Conservation (phyloP, 2,888 invertebrate species). For the Tholera decimalis region DNA sequence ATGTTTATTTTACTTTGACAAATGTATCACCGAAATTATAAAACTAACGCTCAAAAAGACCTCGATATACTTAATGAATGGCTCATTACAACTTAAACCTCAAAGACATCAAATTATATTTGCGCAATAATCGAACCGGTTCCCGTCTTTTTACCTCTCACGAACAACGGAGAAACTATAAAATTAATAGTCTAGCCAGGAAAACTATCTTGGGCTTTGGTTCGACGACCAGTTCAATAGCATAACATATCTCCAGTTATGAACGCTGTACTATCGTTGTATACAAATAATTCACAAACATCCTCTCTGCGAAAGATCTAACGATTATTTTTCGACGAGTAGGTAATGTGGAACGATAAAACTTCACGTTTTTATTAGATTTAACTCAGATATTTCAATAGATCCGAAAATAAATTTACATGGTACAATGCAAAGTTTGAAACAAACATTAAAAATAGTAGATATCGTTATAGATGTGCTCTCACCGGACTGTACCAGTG, state of each 20-base stretch:
- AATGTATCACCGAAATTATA: no score
- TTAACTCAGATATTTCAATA: slow-evolving; percentile 10
- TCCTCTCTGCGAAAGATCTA: slow-evolving; percentile 5
- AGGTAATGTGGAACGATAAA: slow-evolving; percentile 1
- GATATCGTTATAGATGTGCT: not conserved
- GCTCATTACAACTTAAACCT: no score
- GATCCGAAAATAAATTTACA: not conserved
- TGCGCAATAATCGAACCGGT: no score
- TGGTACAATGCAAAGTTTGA: not conserved
- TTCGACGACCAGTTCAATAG: no score
- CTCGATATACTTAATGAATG: no score
- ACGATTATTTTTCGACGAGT: slow-evolving; percentile 10
- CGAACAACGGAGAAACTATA: no score
- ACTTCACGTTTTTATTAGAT: slow-evolving; percentile 1
- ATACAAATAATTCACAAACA: slow-evolving; percentile 5
- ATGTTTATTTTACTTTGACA: no score
- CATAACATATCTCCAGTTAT: slow-evolving; percentile 10
- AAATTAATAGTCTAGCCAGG: no score
- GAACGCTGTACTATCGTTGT: slow-evolving; percentile 2
- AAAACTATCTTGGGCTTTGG: no score
- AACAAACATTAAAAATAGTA: not conserved
- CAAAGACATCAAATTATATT: no score
- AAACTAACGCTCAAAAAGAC: no score
- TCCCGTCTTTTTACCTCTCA: no score
- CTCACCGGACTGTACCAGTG: not conserved